Evolutionary conservation across 2,113 vertebrate genomes (phyloP).

Genomic region (Poicephalus gulielmi): DNA sequence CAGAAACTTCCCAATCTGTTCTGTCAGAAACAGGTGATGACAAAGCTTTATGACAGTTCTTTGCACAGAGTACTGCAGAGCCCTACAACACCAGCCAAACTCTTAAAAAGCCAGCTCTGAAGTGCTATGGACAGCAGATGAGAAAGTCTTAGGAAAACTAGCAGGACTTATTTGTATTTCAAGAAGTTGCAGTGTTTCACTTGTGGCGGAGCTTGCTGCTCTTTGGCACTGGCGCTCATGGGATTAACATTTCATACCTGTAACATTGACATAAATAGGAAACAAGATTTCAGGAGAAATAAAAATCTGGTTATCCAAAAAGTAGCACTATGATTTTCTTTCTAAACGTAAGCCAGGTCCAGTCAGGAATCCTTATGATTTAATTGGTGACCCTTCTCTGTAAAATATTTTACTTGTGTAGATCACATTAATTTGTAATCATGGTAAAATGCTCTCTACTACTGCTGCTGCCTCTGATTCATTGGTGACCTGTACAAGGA

Average conservation of each 20-base stretch:
- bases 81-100: background rate
- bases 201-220: background rate
- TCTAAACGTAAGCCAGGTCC: background rate
- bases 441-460: background rate
- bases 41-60: background rate
- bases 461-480: background rate
- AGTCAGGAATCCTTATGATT: background rate
- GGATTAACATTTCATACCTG: background rate
- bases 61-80: too few relatives aligned
- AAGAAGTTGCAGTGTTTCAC: background rate
- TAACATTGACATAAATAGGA: background rate
- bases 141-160: background rate
- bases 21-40: background rate
- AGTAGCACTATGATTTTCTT: background rate
- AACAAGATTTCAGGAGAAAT: background rate
- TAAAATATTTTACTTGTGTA: background rate
- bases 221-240: background rate
- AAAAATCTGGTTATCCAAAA: background rate
- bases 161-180: background rate
- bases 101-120: background rate
- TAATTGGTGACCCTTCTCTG: background rate
- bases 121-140: background rate
- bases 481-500: constrained; percentile 14
- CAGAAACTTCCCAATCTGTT: background rate
- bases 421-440: constrained; percentile 4